Percentiles rank a stretch among this genome's conserved stretches.
Conservation (phyloP, 2,113 vertebrate genomes). For the Poeciliopsis turrubarensis region DNA sequence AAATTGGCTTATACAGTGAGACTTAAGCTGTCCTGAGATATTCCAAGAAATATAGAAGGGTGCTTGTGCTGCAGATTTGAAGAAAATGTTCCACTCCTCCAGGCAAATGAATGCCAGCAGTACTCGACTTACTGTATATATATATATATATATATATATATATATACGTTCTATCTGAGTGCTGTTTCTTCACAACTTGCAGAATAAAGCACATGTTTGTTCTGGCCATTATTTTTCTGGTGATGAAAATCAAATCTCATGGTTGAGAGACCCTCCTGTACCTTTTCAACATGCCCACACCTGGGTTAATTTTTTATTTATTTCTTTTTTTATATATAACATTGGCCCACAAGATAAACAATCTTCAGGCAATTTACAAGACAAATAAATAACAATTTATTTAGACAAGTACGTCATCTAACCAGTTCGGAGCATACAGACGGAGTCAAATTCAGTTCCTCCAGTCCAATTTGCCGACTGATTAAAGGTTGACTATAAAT, state of each 20-base stretch:
- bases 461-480: no score
- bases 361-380: neutral
- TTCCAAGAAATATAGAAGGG: conserved; percentile 58
- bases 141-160: conserved; percentile 10
- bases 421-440: neutral
- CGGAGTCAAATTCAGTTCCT: neutral
- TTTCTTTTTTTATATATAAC: neutral
- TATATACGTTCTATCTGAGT: conserved; percentile 19
- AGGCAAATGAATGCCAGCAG: conserved; percentile 34
- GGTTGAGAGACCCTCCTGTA: conserved; percentile 6
- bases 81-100: conserved; percentile 45
- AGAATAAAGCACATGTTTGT: conserved; percentile 26
- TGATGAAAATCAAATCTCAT: conserved; percentile 35
- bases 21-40: conserved; percentile 63
- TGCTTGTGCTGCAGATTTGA: conserved; percentile 45
- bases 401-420: neutral
- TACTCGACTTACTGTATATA: conserved; percentile 5
- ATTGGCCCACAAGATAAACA: neutral
- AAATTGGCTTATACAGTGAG: conserved; percentile 72
- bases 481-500: neutral
- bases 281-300: conserved; percentile 13
- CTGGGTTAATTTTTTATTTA: neutral
- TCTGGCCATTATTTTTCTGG: conserved; percentile 27
- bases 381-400: neutral
- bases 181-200: conserved; percentile 40